A percentile compares a stretch with the other conserved stretches of the same genome.
Conservation (phyloP, 64 coral and sea anemone genomes). For the Montipora capricornis region DNA sequence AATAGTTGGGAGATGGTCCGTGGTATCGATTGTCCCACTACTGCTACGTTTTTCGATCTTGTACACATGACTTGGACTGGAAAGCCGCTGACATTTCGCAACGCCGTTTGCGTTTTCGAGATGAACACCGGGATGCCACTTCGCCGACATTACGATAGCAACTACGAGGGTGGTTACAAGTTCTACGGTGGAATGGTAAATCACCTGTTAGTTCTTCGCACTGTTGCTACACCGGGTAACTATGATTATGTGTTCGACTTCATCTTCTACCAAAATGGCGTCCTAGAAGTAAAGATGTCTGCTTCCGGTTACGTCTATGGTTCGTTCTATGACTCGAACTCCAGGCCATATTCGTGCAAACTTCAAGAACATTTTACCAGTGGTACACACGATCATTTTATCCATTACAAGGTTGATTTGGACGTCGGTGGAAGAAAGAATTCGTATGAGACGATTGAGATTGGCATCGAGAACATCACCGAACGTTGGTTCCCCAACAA, state of each 20-base stretch:
- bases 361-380: slow-evolving; percentile 56
- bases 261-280: slow-evolving; percentile 72
- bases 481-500: slow-evolving; percentile 48
- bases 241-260: slow-evolving; percentile 68
- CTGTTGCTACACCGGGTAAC: slow-evolving; percentile 42
- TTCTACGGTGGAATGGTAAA: slow-evolving; percentile 83
- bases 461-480: slow-evolving; percentile 61
- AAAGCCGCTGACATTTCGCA: slow-evolving; percentile 54
- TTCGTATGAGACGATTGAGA: slow-evolving; percentile 73
- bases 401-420: slow-evolving; percentile 72
- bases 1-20: slow-evolving; percentile 37
- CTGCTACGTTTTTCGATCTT: slow-evolving; percentile 71
- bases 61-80: slow-evolving; percentile 20
- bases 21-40: slow-evolving; percentile 75
- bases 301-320: slow-evolving; percentile 52
- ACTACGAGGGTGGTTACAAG: slow-evolving; percentile 66
- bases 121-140: slow-evolving; percentile 76
- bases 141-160: slow-evolving; percentile 78
- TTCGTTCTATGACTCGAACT: slow-evolving; percentile 9
- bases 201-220: slow-evolving; percentile 52
- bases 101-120: slow-evolving; percentile 87
- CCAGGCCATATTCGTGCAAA: slow-evolving; percentile 25
- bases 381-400: slow-evolving; percentile 62
- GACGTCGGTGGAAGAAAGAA: slow-evolving; percentile 58
- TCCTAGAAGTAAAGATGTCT: slow-evolving; percentile 57